These are phyloP conservation scores for Auanema sp. DNA, from an alignment of 2,888 invertebrate genomes.

Conservation along the genomic window DNA sequence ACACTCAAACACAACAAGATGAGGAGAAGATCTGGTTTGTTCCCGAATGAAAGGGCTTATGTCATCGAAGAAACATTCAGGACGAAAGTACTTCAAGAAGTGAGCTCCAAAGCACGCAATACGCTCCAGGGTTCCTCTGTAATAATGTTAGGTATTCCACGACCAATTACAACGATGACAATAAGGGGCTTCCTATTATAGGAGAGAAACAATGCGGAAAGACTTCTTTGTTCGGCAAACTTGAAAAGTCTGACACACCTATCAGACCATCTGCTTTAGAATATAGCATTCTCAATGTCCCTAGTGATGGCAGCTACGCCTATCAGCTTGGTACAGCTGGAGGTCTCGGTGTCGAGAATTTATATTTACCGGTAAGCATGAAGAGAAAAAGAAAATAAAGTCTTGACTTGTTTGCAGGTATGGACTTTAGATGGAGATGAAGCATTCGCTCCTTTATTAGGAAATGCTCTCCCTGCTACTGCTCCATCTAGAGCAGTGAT, in stretches of 20 bases:
- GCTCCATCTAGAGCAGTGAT: slow-evolving; percentile 44
- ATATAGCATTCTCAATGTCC: slow-evolving; percentile 55
- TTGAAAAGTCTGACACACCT: slow-evolving; percentile 39
- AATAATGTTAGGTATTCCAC: slow-evolving; percentile 47
- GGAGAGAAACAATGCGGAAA: slow-evolving; percentile 56
- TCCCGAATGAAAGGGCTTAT: not conserved
- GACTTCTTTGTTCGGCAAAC: slow-evolving; percentile 49
- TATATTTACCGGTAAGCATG: slow-evolving; percentile 30
- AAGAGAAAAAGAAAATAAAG: not conserved
- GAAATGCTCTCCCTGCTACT: slow-evolving; percentile 47
- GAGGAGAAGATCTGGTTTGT: slow-evolving; percentile 21
- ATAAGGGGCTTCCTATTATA: slow-evolving; percentile 14
- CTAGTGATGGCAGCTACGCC: slow-evolving; percentile 58
- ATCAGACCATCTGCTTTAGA: slow-evolving; percentile 52
- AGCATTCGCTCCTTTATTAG: slow-evolving; percentile 45
- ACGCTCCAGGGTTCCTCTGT: slow-evolving; percentile 48
- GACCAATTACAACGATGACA: not conserved
- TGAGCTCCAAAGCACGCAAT: slow-evolving; percentile 49
- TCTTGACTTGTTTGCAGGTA: slow-evolving; percentile 19
- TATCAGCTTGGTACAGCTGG: slow-evolving; percentile 59
- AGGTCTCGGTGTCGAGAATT: slow-evolving; percentile 50
- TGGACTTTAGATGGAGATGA: slow-evolving; percentile 58
- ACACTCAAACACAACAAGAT: slow-evolving; percentile 7
- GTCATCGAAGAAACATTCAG: slow-evolving; percentile 27
- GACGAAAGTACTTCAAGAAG: slow-evolving; percentile 49